A percentile compares a stretch with the other conserved stretches of the same genome.
phyloP scores from a whole-genome alignment of 37 sponge, comb jelly and placozoan species.

The Dysidea cf. avara region DNA sequence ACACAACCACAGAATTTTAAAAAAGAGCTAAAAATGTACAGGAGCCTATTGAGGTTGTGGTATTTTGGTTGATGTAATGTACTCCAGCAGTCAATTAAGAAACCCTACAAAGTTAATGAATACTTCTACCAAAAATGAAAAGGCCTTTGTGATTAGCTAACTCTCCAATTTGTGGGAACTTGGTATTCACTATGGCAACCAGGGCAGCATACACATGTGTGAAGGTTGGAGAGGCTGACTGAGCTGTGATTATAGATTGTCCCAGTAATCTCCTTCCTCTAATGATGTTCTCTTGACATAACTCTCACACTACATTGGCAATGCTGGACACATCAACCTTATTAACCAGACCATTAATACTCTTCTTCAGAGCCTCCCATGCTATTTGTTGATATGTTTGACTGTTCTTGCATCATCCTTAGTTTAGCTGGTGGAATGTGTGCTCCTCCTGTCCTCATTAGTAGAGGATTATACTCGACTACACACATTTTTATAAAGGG shows the following conservation, averaged over 20 bases:
- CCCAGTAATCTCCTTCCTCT: conserved; percentile 90
- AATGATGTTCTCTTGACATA: conserved; percentile 91
- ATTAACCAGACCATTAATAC: conserved; percentile 97
- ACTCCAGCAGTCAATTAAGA: no score
- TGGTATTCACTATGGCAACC: conserved; percentile 95
- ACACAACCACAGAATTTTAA: no score
- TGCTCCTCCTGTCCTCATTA: conserved; percentile 85
- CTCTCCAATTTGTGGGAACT: conserved; percentile 94
- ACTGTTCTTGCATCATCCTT: conserved; percentile 88
- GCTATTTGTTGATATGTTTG: conserved; percentile 86
- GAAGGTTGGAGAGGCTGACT: conserved; percentile 90
- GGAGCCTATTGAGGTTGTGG: no score
- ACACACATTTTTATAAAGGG: no score
- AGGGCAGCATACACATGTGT: conserved; percentile 96
- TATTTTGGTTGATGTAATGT: no score
- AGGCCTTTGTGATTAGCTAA: no score
- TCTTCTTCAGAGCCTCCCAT: conserved; percentile 98
- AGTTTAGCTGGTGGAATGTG: conserved; percentile 96
- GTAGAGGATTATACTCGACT: conserved; percentile 45
- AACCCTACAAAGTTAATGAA: no score
- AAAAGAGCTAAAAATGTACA: no score
- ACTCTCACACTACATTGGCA: conserved; percentile 76
- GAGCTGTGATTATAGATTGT: conserved; percentile 88
- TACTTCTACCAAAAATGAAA: no score
- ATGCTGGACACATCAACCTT: conserved; percentile 83